These are phyloP conservation scores for Dasysyrphus tricinctus DNA, from an alignment of 2,888 invertebrate species.

Conservation along the genomic window DNA sequence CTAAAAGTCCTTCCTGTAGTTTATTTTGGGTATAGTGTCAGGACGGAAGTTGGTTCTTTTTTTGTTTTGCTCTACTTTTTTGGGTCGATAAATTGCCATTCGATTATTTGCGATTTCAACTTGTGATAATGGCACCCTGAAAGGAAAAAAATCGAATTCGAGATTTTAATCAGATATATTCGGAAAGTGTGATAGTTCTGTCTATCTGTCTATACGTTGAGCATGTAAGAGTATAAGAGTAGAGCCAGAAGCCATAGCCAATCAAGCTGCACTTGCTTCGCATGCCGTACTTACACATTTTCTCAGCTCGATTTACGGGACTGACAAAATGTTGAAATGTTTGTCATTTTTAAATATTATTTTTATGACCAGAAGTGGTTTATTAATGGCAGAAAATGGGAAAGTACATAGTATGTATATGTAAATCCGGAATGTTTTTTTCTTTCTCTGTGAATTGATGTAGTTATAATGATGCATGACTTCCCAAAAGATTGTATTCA, in stretches of 20 bases:
- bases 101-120: slow-evolving; percentile 35
- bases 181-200: neutral
- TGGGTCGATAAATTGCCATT: slow-evolving; percentile 28
- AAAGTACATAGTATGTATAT: neutral
- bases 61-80: neutral
- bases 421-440: neutral
- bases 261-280: neutral
- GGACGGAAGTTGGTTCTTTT: slow-evolving; percentile 5
- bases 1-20: slow-evolving; percentile 25
- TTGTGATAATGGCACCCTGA: slow-evolving; percentile 3
- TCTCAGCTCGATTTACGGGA: neutral
- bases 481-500: too few species aligned
- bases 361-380: neutral
- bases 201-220: neutral
- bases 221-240: neutral
- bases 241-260: neutral
- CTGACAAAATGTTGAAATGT: neutral
- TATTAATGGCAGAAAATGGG: neutral
- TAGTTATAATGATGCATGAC: too few species aligned
- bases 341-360: neutral
- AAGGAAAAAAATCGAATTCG: slow-evolving; percentile 2
- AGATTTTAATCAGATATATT: slow-evolving; percentile 18
- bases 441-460: too few species aligned
- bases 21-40: slow-evolving; percentile 16
- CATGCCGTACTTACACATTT: neutral